Evolutionary conservation across 2,888 invertebrate species (phyloP).

Genomic region (Orthosia cruda): DNA sequence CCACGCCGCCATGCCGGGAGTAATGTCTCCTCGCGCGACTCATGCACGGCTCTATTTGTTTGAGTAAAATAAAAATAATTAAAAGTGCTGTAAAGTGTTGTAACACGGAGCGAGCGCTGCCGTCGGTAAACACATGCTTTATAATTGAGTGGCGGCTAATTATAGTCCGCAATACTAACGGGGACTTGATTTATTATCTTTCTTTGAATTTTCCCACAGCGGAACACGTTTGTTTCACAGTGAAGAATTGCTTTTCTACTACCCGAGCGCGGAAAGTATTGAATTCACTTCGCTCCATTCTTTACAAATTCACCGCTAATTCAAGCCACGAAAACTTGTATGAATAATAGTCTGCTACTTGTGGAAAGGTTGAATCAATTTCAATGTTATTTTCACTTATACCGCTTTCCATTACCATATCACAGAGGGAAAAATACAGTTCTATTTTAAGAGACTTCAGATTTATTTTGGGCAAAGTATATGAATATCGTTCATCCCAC

Average conservation of each 20-base stretch:
- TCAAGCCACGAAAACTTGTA: conserved; percentile 41
- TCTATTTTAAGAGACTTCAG: conserved; percentile 36
- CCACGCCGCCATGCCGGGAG: conserved; percentile 20
- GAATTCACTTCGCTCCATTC: conserved; percentile 46
- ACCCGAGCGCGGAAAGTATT: conserved; percentile 25
- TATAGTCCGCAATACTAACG: conserved; percentile 56
- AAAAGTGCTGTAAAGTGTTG: conserved; percentile 46
- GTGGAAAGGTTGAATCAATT: conserved; percentile 56
- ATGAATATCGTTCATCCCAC: conserved; percentile 14
- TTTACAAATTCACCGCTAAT: conserved; percentile 46
- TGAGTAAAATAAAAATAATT: conserved; percentile 65
- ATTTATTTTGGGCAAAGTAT: conserved; percentile 48
- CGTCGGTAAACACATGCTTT: conserved; percentile 50
- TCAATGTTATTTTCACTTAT: conserved; percentile 57
- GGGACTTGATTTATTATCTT: conserved; percentile 63
- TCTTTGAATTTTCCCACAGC: conserved; percentile 53
- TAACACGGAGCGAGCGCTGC: conserved; percentile 41
- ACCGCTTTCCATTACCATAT: conserved; percentile 44
- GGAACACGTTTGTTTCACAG: conserved; percentile 52
- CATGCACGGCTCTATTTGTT: conserved; percentile 46
- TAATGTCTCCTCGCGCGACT: conserved; percentile 34
- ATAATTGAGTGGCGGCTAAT: conserved; percentile 62
- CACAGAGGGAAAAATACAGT: conserved; percentile 25
- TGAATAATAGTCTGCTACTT: conserved; percentile 56
- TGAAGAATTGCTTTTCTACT: conserved; percentile 49